Base-by-base conservation (phyloP, 1,140 invertebrate species). In the Cydia splendana region DNA sequence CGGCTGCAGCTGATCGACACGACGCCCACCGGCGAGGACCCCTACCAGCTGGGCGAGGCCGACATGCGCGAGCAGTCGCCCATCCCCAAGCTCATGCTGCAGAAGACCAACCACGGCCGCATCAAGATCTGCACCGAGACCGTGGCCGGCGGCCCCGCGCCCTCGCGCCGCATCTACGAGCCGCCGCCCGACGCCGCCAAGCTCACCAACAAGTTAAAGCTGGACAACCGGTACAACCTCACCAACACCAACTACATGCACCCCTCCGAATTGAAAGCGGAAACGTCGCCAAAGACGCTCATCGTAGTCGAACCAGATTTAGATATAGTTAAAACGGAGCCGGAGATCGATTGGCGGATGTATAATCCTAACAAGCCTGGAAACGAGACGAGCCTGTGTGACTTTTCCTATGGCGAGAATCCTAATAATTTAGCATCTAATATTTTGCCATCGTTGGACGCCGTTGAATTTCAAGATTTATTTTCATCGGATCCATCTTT, bases 21-120 rank as follows among this genome's bases (percentile, higher is more conserved):
- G 3, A 91, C 90, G 0, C 91, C 91, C 5, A 91, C 89, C 0
- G 91, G 91, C 1, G 89, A 91, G 78, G 91, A 93, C 45, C 91
- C 91, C 0, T 93, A 93, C 65, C 90, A 92, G 75, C 76, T 93
- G 3, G 89, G 90, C 0, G 91, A 92, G 38, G 90, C 90, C 0
- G 91, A 92, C 13, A 86, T 92, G 83, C 80, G 90, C 38, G 91
- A 92, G 77, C 89, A 92, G 30, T 92, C 91, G 0, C 90, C 91
- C 0, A 93, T 91, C 6, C 91, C 89, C 4, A 93, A 91, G 76
- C 78, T 91, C 13, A 91, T 91, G 88, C 76, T 93, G 15, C 89
- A 89, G 75, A 93, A 93, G 79, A 85, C 86, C 1, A 91, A 88
- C 42, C 86, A 89, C n/a, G 84, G 84, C 4, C 76, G 90, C 34